These are phyloP conservation scores for Muntiacus reevesi DNA, from an alignment of 2,113 vertebrate genomes.

Conservation along the genomic window DNA sequence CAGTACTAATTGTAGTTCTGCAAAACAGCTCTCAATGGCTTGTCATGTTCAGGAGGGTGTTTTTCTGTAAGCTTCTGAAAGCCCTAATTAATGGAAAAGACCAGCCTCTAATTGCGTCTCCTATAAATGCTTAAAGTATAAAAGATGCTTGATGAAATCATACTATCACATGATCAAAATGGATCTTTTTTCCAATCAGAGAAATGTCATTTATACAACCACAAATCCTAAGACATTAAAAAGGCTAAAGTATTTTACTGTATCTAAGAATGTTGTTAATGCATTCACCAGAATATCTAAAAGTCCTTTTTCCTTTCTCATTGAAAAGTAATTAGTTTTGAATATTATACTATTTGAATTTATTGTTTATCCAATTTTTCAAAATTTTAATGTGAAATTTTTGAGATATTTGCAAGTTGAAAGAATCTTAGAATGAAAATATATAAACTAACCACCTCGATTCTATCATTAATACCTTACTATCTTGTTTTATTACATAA, in stretches of 20 bases:
- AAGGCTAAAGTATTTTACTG: not conserved
- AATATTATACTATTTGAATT: not conserved
- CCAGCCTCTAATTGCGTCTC: not conserved
- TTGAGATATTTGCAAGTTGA: not conserved
- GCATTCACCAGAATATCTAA: not conserved
- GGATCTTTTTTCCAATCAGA: not conserved
- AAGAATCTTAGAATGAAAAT: not conserved
- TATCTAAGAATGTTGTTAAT: not conserved
- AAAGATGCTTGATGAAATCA: not conserved
- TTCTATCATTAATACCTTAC: not conserved
- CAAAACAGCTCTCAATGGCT: not conserved
- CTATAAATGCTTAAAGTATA: not conserved
- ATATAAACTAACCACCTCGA: not conserved
- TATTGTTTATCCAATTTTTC: not conserved
- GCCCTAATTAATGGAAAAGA: slow-evolving; percentile 19
- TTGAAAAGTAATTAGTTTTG: not conserved
- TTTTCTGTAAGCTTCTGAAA: slow-evolving; percentile 19
- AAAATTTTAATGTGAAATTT: not conserved
- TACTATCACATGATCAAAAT: not conserved
- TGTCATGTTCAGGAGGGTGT: not conserved
- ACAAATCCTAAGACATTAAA: not conserved
- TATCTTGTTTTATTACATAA: not conserved
- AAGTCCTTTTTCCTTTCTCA: not conserved
- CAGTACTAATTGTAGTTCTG: slow-evolving; percentile 16
- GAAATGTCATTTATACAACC: not conserved